phyloP scores from a whole-genome alignment of 2,113 vertebrate genomes.

The Leucopternis melanops region DNA sequence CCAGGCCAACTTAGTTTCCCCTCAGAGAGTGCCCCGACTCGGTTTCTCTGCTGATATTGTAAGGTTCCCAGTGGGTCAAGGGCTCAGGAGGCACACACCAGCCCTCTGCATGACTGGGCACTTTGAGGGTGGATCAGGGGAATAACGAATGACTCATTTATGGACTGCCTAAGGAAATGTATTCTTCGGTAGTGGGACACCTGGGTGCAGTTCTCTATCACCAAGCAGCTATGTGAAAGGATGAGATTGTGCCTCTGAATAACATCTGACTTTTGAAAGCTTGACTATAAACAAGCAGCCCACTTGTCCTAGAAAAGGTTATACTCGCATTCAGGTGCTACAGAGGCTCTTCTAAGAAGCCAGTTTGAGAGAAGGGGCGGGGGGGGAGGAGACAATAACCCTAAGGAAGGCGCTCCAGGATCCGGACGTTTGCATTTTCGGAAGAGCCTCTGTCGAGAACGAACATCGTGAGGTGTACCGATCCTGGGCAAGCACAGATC shows the following conservation, averaged over 20 bases:
- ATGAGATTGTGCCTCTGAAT: background rate
- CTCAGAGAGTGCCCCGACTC: background rate
- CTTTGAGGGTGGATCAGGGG: background rate
- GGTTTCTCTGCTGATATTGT: background rate
- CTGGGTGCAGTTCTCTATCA: background rate
- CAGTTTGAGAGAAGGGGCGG: background rate
- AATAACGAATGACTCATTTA: constrained; percentile 11
- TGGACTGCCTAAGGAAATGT: constrained; percentile 25
- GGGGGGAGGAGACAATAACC: fast-evolving
- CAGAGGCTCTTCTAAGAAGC: background rate
- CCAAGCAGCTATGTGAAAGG: background rate
- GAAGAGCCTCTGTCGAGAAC: too few species aligned
- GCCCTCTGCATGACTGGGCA: constrained; percentile 3
- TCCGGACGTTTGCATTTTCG: too few species aligned
- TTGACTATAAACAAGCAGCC: background rate
- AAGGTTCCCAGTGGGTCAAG: constrained; percentile 11
- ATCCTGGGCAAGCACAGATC: too few species aligned
- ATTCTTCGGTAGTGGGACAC: background rate
- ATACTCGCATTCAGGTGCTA: background rate
- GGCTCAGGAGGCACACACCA: background rate
- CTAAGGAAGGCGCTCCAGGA: background rate
- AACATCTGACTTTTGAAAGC: background rate
- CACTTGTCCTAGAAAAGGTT: background rate
- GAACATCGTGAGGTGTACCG: too few species aligned
- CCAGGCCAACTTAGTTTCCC: background rate